Evolutionary conservation across 2,797 vertebrate genomes (phyloP).

Genomic region (Neosilurus hyrtlii): DNA sequence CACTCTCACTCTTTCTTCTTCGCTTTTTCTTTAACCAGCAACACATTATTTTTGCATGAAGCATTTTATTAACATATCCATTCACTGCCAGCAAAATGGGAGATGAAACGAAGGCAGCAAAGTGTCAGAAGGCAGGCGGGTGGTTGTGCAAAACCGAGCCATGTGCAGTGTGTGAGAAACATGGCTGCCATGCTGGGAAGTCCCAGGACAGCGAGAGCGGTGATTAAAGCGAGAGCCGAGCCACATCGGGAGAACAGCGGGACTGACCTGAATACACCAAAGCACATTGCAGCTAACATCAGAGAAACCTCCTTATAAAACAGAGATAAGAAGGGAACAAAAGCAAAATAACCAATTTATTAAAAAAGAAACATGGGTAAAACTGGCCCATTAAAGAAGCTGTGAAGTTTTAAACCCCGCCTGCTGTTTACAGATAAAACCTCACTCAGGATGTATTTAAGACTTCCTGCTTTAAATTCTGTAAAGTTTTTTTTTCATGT

Average conservation of each 20-base stretch:
- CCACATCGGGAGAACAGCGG: slow-evolving; percentile 55
- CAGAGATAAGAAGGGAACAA: neutral
- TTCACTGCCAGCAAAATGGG: neutral
- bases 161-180: slow-evolving; percentile 4
- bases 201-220: slow-evolving; percentile 40
- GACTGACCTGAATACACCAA: slow-evolving; percentile 69
- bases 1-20: neutral
- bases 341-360: neutral
- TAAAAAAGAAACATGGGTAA: neutral
- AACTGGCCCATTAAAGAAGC: neutral
- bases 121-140: slow-evolving; percentile 9
- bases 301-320: slow-evolving; percentile 3
- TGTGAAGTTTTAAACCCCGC: neutral
- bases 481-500: too few relatives aligned
- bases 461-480: neutral
- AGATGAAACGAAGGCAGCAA: neutral
- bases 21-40: neutral
- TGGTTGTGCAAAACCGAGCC: neutral
- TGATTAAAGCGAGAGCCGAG: slow-evolving; percentile 59
- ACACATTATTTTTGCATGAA: neutral
- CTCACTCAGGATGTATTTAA: neutral
- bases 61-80: neutral
- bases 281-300: slow-evolving; percentile 39
- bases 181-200: slow-evolving; percentile 41
- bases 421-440: neutral